These are phyloP conservation scores for Halictus rubicundus DNA, from an alignment of 1,140 invertebrate species.

Conservation along the genomic window DNA sequence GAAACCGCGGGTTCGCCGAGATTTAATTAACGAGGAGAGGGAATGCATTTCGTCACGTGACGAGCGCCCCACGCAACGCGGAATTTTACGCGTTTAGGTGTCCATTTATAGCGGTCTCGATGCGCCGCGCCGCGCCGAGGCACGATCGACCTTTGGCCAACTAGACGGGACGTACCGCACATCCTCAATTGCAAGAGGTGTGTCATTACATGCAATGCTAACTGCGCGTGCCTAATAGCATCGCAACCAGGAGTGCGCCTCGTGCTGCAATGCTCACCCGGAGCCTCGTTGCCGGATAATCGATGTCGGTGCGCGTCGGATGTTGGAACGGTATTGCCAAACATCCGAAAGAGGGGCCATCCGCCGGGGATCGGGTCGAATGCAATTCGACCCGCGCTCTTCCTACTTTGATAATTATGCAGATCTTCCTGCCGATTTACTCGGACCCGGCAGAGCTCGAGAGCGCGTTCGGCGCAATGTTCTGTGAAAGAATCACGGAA, in stretches of 20 bases:
- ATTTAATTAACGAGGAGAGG: constrained; percentile 29
- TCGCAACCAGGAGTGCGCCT: constrained; percentile 55
- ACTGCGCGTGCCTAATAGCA: constrained; percentile 66
- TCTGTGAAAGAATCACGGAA: no score
- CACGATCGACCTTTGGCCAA: constrained; percentile 63
- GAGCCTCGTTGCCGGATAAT: constrained; percentile 60
- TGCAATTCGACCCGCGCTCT: background rate
- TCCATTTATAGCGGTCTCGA: constrained; percentile 38
- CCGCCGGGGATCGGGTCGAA: background rate
- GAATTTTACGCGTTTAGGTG: constrained; percentile 26
- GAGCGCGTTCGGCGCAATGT: no score
- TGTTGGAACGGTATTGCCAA: constrained; percentile 35
- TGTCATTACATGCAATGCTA: constrained; percentile 66
- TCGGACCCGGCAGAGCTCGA: no score
- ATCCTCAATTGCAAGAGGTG: constrained; percentile 64
- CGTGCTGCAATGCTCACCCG: constrained; percentile 53
- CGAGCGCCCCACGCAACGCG: constrained; percentile 2
- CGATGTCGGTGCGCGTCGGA: constrained; percentile 57
- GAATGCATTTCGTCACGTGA: constrained; percentile 4
- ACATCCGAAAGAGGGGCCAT: constrained; percentile 23
- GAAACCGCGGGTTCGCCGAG: background rate
- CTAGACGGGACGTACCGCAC: constrained; percentile 58
- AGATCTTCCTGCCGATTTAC: background rate
- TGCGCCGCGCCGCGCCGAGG: constrained; percentile 15
- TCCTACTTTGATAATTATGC: background rate